A percentile compares a stretch with the other conserved stretches of the same genome.
These are phyloP conservation scores for Pentalonia nigronervosa DNA, from an alignment of 1,140 invertebrate species.

Conservation along the genomic window DNA sequence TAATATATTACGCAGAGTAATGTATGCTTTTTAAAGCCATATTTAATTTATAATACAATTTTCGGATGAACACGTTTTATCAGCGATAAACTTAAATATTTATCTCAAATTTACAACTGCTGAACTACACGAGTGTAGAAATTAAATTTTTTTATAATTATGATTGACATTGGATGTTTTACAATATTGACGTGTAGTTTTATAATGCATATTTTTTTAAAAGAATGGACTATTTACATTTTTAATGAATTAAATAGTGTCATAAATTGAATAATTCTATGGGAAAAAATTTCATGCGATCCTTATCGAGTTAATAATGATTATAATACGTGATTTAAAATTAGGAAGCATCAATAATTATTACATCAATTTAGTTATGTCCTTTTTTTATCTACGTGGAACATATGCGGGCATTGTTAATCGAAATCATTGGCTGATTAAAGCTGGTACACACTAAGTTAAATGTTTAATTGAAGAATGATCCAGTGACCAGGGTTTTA, in stretches of 20 bases:
- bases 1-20: no score
- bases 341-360: conserved; percentile 33
- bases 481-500: not conserved
- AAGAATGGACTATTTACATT: not conserved
- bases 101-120: no score
- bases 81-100: no score
- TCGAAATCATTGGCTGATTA: not conserved
- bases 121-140: no score
- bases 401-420: conserved; percentile 7
- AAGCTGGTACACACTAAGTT: no score
- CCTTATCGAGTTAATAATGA: not conserved
- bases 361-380: not conserved
- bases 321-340: conserved; percentile 28
- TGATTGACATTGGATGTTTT: no score
- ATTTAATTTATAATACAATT: no score
- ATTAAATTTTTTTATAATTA: no score
- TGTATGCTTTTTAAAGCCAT: no score
- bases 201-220: no score
- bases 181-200: no score
- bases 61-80: no score
- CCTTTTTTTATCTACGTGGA: conserved; percentile 6
- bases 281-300: not conserved
- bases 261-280: not conserved
- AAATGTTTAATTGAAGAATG: not conserved
- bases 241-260: not conserved